Base-by-base conservation (phyloP, 2,797 vertebrate species). In the Australoheros facetus region DNA sequence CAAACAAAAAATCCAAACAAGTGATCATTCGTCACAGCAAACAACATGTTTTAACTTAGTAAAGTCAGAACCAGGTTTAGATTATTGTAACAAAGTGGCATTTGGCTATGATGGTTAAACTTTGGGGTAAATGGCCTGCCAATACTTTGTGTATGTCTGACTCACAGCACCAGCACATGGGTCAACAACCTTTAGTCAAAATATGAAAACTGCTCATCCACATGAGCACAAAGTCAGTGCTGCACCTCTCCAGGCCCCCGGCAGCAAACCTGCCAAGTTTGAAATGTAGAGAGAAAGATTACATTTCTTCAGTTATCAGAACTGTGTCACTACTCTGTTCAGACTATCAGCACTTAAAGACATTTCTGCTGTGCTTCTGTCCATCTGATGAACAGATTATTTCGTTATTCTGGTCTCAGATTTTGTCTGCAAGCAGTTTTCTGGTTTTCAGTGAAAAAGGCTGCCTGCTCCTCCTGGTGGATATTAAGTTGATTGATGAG, bases 111-210 rank as follows among this genome's bases (percentile, higher is more conserved):
- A 30, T 69, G 26, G 42, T 69, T 48, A 69, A 69, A 51, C 42
- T 69, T 28, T 28, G 62, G 23, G 23, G 23, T 28, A 30, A 66
- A 48, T 28, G 19, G 1, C 23, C 1, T 48, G 9, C 39, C 1
- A 30, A 66, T 28, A 26, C 39, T 28, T 45, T 28, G 26, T 28
- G 62, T 0, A 19, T 51, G 10, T 12, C 23, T 69, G 17, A 16
- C 62, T 12, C 10, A 26, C 62, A 51, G 42, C 62, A 12, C 5
- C 62, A 51, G 11, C 0, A 0, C 26, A 30, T 7, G 23, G 26
- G 17, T 8, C 26, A 30, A 51, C 26, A 0, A 30, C 1, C 0
- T 66, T 66, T 66, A 48, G 39, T 28, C 16, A 19, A 19, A 10
- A 0, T 69, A 0, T 51, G 26, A 51, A 69, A 69, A 4, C 16